These are phyloP conservation scores for Dendronephthya gigantea DNA, from an alignment of 64 coral and sea anemone genomes.

Conservation along the genomic window DNA sequence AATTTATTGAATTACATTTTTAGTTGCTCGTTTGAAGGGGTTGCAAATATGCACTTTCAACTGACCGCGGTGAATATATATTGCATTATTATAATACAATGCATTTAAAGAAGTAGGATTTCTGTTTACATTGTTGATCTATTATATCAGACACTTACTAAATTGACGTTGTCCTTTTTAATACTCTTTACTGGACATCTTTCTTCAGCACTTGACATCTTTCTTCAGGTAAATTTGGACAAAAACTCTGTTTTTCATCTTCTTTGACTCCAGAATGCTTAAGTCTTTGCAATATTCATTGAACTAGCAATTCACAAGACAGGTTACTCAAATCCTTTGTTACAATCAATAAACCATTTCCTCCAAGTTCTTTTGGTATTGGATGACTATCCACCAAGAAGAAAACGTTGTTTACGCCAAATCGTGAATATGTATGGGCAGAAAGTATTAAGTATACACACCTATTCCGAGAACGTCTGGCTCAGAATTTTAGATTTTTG, in stretches of 20 bases:
- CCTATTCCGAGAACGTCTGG: not conserved
- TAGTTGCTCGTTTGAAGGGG: too few species aligned
- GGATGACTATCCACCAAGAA: not conserved
- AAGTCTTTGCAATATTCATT: not conserved
- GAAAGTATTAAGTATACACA: not conserved
- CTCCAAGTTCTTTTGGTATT: not conserved
- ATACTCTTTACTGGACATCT: not conserved
- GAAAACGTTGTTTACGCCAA: not conserved
- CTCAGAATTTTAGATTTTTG: not conserved
- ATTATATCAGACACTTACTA: not conserved
- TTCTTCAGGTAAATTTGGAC: not conserved
- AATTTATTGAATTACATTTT: too few species aligned
- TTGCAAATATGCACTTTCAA: too few species aligned
- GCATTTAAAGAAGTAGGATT: too few species aligned
- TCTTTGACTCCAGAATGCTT: not conserved
- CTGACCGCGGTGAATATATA: too few species aligned
- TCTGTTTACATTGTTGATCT: too few species aligned
- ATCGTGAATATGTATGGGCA: not conserved
- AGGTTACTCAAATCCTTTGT: not conserved
- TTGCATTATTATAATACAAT: too few species aligned
- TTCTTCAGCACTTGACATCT: not conserved
- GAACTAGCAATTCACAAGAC: not conserved
- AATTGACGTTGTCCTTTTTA: not conserved
- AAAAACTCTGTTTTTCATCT: not conserved
- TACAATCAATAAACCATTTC: conserved; percentile 14